These are phyloP conservation scores for Nebria ingens DNA, from an alignment of 1,140 invertebrate species.

Conservation along the genomic window DNA sequence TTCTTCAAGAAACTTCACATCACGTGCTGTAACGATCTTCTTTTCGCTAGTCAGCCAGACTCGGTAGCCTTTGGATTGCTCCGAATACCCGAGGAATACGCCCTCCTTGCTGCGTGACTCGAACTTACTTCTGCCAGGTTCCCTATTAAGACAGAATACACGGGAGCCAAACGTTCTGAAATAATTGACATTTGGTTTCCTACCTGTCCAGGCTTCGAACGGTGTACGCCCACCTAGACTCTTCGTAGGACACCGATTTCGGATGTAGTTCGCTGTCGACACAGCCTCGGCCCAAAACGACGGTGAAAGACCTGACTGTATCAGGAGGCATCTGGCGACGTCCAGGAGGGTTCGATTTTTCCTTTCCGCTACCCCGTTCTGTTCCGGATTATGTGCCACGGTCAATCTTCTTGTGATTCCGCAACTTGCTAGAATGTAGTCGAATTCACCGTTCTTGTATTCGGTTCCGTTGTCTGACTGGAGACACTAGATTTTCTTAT, in stretches of 20 bases:
- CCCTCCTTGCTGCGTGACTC: slow-evolving; percentile 21
- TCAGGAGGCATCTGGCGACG: slow-evolving; percentile 23
- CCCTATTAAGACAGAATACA: neutral
- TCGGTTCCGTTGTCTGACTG: slow-evolving; percentile 36
- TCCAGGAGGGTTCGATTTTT: slow-evolving; percentile 25
- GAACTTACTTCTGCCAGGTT: slow-evolving; percentile 20
- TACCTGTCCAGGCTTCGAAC: slow-evolving; percentile 19
- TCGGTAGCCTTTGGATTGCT: slow-evolving; percentile 28
- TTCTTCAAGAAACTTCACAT: slow-evolving; percentile 13
- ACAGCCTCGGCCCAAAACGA: slow-evolving; percentile 21
- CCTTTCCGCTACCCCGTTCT: slow-evolving; percentile 30
- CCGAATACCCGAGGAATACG: slow-evolving; percentile 28
- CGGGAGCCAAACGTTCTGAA: slow-evolving; percentile 8
- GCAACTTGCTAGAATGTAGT: slow-evolving; percentile 21
- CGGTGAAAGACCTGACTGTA: slow-evolving; percentile 6
- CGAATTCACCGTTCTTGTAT: slow-evolving; percentile 28
- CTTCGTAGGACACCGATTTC: slow-evolving; percentile 16
- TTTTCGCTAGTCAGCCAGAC: slow-evolving; percentile 22
- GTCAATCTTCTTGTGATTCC: slow-evolving; percentile 26
- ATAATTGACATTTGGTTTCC: slow-evolving; percentile 15
- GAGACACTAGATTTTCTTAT: slow-evolving; percentile 24
- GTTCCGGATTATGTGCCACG: slow-evolving; percentile 28
- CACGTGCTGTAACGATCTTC: slow-evolving; percentile 19
- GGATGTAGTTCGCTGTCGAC: slow-evolving; percentile 16
- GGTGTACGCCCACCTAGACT: slow-evolving; percentile 14